Base-by-base conservation (phyloP, 1,140 invertebrate species). In the Leucophenga varia region DNA sequence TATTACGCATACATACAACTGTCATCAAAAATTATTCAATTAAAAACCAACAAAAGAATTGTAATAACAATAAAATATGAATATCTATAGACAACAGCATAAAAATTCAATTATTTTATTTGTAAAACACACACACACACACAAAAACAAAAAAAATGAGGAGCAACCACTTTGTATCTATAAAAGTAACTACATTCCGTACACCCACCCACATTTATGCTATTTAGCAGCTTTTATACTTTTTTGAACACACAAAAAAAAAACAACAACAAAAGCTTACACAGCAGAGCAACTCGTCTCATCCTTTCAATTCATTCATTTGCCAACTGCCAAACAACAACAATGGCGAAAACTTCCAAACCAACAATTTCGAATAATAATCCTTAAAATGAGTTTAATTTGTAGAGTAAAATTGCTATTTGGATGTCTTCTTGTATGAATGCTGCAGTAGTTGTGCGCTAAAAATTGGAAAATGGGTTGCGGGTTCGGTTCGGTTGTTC, bases 361-460 rank as follows among this genome's bases (percentile, higher is more conserved):
- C 61, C 64, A 67, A 58, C 57, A 67, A 67, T 67, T 67, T 65
- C 52, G 53, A 51, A 70, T 65, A 65, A 70, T 70, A 70, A 70
- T 70, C 61, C 65, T 61, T 57, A 70, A 70, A 70, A 70, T 70
- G 59, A 70, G 65, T 57, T 70, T 70, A 70, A 70, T 70, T 70
- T 70, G 65, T 70, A 60, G 57, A 69, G 50, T 55, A 43, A 59
- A 64, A 64, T 65, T 69, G 57, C 35, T 45, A 32, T 21, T 9
- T 1, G 19, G 0, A 13, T 12, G 1, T 21, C 16, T 6, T 32
- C 5, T 2, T 14, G 38, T 12, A 40, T n/a, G n/a, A n/a, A n/a
- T n/a, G n/a, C n/a, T n/a, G n/a, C n/a, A n/a, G n/a, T n/a, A n/a
- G n/a, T n/a, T n/a, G n/a, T n/a, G n/a, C n/a, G 22, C 5, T 25